Evolutionary conservation across 2,888 invertebrate genomes (phyloP).

Genomic region (Eupelmus urozonus): DNA sequence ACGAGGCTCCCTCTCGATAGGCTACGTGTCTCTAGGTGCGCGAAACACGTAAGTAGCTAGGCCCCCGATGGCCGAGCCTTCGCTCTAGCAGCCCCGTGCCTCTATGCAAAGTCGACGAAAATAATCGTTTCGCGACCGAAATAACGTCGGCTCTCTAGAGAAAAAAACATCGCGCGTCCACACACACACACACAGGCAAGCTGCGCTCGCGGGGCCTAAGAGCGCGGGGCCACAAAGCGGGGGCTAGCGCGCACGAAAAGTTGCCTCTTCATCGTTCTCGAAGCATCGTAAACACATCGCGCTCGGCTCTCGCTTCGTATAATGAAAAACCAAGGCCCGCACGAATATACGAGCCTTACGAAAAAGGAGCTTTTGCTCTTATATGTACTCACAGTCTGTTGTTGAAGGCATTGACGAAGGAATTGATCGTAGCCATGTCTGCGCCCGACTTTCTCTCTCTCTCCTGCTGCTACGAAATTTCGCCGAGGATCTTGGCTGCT

Average conservation of each 20-base stretch:
- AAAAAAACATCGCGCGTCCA: no score
- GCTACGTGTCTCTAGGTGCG: background rate
- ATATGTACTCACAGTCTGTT: slow-evolving; percentile 83
- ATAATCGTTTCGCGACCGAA: slow-evolving; percentile 4
- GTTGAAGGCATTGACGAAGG: slow-evolving; percentile 85
- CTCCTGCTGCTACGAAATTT: slow-evolving; percentile 62
- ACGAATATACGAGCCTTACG: background rate
- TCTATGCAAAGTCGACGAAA: background rate
- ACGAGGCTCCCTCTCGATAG: slow-evolving; percentile 40
- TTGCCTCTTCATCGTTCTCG: slow-evolving; percentile 57
- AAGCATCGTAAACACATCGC: slow-evolving; percentile 26
- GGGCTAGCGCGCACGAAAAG: slow-evolving; percentile 30
- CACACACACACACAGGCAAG: no score
- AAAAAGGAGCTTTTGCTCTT: no score
- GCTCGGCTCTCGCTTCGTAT: background rate
- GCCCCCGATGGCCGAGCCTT: no score
- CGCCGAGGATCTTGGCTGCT: slow-evolving; percentile 2
- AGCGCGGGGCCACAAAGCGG: background rate
- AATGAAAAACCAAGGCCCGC: background rate
- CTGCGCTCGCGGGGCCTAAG: no score
- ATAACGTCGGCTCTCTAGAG: background rate
- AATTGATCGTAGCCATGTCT: slow-evolving; percentile 81
- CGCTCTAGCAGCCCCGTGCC: slow-evolving; percentile 43
- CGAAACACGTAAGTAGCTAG: background rate
- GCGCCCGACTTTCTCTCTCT: slow-evolving; percentile 52